Conservation (phyloP, 2,113 vertebrate genomes). For the Urocolius indicus region DNA sequence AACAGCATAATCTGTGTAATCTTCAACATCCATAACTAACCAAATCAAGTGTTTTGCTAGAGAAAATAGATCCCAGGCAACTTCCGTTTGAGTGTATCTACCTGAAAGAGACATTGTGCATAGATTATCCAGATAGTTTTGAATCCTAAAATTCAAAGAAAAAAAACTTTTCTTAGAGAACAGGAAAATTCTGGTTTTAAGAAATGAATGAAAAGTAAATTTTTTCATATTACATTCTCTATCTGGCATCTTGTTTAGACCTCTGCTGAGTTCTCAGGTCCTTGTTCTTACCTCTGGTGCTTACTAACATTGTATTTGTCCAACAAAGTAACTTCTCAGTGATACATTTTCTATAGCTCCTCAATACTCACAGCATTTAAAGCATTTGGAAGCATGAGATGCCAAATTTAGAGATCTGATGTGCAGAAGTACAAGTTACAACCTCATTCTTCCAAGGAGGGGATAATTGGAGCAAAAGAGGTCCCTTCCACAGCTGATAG, state of each 20-base stretch:
- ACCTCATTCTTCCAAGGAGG: neutral
- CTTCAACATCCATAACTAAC: neutral
- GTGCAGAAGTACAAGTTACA: accelerated
- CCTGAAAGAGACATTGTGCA: neutral
- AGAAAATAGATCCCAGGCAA: neutral
- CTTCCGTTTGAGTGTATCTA: neutral
- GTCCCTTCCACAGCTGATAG: neutral
- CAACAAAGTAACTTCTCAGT: neutral
- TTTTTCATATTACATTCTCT: neutral
- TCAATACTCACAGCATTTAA: neutral
- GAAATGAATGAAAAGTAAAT: neutral
- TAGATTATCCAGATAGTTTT: neutral
- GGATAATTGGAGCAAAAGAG: neutral
- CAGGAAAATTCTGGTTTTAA: neutral
- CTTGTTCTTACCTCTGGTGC: neutral
- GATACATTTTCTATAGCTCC: neutral
- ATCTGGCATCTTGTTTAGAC: neutral
- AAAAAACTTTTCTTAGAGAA: neutral
- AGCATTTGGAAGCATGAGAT: neutral
- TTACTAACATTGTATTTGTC: neutral
- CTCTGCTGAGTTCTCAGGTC: neutral
- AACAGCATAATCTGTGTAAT: neutral
- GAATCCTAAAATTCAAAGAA: neutral
- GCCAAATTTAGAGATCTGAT: neutral
- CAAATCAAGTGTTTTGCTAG: neutral